Evolutionary conservation across 2,113 vertebrate genomes (phyloP).

Genomic region (Nannospalax galili): DNA sequence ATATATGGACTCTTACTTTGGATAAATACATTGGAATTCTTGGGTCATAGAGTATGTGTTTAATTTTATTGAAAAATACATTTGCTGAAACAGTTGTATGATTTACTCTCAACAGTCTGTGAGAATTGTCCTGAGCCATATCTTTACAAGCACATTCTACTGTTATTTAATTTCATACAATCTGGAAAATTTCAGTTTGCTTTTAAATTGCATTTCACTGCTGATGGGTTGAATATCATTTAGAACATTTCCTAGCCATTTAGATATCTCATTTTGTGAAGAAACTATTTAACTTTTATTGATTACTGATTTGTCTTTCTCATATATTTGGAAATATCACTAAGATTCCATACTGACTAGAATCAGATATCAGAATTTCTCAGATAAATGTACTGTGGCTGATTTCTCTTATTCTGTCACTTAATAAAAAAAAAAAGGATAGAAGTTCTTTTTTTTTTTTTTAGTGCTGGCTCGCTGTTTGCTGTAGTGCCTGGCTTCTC

Average conservation of each 20-base stretch:
- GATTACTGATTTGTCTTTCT: background rate
- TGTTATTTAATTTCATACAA: background rate
- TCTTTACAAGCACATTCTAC: background rate
- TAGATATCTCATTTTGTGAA: background rate
- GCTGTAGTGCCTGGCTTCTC: too few relatives aligned
- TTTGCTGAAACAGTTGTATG: background rate
- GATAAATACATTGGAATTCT: background rate
- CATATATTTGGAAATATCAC: background rate
- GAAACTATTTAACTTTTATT: background rate
- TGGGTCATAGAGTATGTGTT: background rate
- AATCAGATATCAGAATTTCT: background rate
- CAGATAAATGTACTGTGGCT: background rate
- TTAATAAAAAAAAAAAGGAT: too few relatives aligned
- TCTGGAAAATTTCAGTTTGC: background rate
- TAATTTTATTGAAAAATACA: conserved; percentile 12
- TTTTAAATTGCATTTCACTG: background rate
- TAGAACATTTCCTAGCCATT: background rate
- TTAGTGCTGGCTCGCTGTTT: too few relatives aligned
- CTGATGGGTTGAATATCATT: background rate
- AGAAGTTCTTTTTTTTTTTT: background rate
- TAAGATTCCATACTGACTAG: background rate
- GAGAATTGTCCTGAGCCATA: background rate
- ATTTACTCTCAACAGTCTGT: background rate
- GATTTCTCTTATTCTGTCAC: background rate
- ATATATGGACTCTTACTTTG: background rate